These are phyloP conservation scores for Thalassaphorura encarpata DNA, from an alignment of 1,140 invertebrate species.

Conservation along the genomic window DNA sequence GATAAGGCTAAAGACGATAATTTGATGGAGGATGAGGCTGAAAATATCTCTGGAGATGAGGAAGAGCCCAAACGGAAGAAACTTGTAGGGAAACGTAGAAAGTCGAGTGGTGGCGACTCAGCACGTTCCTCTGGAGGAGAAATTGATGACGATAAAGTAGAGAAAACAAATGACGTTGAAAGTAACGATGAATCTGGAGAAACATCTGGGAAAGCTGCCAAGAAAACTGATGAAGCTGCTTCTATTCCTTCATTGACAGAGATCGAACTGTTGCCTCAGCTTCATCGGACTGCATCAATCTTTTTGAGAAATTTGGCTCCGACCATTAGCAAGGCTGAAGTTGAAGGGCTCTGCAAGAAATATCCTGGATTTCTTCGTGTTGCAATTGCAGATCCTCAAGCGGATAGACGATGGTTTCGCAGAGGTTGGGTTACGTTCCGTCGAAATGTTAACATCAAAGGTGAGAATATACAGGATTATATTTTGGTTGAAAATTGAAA, in stretches of 20 bases:
- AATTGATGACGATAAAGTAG: constrained; percentile 33
- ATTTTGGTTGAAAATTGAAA: too few species aligned
- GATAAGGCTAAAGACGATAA: constrained; percentile 32
- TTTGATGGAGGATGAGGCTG: constrained; percentile 23
- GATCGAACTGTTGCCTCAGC: constrained; percentile 37
- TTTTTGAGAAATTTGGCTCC: constrained; percentile 92
- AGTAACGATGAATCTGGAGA: constrained; percentile 37
- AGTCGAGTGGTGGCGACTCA: constrained; percentile 30
- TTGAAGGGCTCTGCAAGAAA: constrained; percentile 91
- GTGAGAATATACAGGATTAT: constrained; percentile 7
- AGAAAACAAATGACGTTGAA: constrained; percentile 33
- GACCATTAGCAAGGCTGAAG: constrained; percentile 90
- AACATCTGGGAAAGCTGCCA: constrained; percentile 12
- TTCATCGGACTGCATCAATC: constrained; percentile 92
- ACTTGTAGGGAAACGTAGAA: constrained; percentile 37
- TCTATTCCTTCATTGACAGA: constrained; percentile 12
- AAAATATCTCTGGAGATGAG: constrained; percentile 10
- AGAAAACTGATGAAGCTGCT: constrained; percentile 35
- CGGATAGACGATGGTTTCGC: constrained; percentile 87
- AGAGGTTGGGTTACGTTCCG: constrained; percentile 98
- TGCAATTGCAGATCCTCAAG: constrained; percentile 90
- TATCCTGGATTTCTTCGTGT: constrained; percentile 94
- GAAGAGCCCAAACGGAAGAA: constrained; percentile 20
- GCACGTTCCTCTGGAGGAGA: constrained; percentile 23
- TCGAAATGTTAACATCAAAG: constrained; percentile 90